These are phyloP conservation scores for Cacatua alba DNA, from an alignment of 2,113 vertebrate species.

Conservation along the genomic window DNA sequence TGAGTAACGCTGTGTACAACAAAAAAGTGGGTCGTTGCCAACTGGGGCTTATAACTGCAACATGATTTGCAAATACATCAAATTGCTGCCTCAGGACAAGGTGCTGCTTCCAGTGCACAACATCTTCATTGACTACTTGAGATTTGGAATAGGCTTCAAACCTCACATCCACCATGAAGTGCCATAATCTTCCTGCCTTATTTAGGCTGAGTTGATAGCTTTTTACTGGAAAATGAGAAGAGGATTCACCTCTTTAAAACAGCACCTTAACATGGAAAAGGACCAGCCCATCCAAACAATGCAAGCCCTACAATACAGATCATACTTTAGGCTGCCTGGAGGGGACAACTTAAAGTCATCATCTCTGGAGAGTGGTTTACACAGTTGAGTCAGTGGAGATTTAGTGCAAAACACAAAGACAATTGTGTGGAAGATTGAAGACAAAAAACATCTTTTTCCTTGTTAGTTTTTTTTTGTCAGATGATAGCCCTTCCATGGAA, in stretches of 20 bases:
- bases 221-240: not conserved
- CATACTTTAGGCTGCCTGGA: not conserved
- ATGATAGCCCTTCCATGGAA: not conserved
- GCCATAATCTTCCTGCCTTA: not conserved
- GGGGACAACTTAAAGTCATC: not conserved
- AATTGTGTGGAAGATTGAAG: not conserved
- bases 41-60: slow-evolving; percentile 48
- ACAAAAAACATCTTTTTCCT: not conserved
- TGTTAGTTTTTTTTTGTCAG: not conserved
- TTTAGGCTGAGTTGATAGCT: not conserved
- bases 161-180: slow-evolving; percentile 10
- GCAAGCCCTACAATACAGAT: not conserved
- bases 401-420: not conserved
- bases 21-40: slow-evolving; percentile 67
- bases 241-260: not conserved
- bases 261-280: not conserved
- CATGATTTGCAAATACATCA: slow-evolving; percentile 69
- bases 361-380: not conserved
- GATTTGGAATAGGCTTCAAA: slow-evolving; percentile 49
- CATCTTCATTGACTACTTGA: slow-evolving; percentile 7
- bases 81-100: slow-evolving; percentile 66
- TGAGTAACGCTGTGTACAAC: slow-evolving; percentile 15
- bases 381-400: not conserved
- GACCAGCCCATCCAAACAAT: not conserved
- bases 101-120: not conserved